Conservation (phyloP, 2,888 invertebrate genomes). For the Trachelus tabidus region DNA sequence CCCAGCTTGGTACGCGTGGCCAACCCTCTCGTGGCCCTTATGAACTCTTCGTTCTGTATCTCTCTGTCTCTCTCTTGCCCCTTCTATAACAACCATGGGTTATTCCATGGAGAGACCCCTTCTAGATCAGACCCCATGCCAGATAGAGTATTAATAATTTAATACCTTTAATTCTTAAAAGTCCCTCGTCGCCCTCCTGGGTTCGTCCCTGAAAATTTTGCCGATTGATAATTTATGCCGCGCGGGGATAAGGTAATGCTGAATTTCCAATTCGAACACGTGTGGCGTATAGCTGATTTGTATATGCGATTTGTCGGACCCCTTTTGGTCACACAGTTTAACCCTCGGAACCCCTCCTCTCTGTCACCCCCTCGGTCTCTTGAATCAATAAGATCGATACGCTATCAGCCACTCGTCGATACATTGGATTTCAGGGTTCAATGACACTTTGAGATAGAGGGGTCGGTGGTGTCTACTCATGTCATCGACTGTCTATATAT, state of each 20-base stretch:
- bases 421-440: background rate
- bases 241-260: background rate
- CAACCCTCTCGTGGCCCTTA: constrained; percentile 23
- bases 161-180: constrained; percentile 47
- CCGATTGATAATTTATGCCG: constrained; percentile 11
- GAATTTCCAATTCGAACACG: background rate
- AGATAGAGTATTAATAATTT: constrained; percentile 50
- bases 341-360: background rate
- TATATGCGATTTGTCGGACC: background rate
- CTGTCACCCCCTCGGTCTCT: background rate
- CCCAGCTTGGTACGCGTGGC: constrained; percentile 24
- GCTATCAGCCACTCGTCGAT: background rate
- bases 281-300: background rate
- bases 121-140: constrained; percentile 21
- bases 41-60: constrained; percentile 15
- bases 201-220: background rate
- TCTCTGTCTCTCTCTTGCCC: constrained; percentile 12
- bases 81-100: background rate
- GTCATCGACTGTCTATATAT: background rate
- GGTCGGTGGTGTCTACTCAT: background rate
- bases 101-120: constrained; percentile 1
- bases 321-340: background rate
- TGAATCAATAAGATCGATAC: background rate
- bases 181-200: constrained; percentile 4
- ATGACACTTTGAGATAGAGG: background rate